Evolutionary conservation across 2,797 vertebrate species (phyloP).

Genomic region (Cygnus olor): DNA sequence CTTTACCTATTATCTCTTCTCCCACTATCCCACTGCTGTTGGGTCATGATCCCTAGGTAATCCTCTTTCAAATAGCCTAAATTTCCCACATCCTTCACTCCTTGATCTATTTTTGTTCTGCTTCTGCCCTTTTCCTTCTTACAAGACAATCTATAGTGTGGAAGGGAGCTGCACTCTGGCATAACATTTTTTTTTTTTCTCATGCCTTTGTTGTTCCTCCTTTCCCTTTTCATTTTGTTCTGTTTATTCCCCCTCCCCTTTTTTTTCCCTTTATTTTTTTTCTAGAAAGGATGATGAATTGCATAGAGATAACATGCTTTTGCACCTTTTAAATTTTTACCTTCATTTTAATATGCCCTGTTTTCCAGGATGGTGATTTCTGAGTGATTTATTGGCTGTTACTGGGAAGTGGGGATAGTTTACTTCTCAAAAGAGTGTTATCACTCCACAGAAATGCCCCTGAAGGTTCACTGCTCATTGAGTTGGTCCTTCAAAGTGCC

Average conservation of each 20-base stretch:
- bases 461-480: background rate
- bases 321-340: background rate
- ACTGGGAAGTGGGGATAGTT: background rate
- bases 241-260: background rate
- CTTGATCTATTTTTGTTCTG: background rate
- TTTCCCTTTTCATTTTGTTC: background rate
- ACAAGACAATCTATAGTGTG: accelerated
- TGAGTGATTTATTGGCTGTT: background rate
- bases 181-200: background rate
- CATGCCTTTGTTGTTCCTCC: accelerated
- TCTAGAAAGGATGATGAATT: background rate
- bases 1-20: background rate
- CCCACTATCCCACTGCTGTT: background rate
- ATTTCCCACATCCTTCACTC: background rate
- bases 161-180: background rate
- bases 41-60: background rate
- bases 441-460: background rate
- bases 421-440: background rate
- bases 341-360: background rate
- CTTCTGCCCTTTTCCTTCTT: background rate
- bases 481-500: background rate
- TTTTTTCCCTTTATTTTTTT: background rate
- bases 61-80: background rate
- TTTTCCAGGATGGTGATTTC: background rate
- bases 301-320: background rate